Evolutionary conservation across 1,140 invertebrate species (phyloP).

Genomic region (Drosophila lini): DNA sequence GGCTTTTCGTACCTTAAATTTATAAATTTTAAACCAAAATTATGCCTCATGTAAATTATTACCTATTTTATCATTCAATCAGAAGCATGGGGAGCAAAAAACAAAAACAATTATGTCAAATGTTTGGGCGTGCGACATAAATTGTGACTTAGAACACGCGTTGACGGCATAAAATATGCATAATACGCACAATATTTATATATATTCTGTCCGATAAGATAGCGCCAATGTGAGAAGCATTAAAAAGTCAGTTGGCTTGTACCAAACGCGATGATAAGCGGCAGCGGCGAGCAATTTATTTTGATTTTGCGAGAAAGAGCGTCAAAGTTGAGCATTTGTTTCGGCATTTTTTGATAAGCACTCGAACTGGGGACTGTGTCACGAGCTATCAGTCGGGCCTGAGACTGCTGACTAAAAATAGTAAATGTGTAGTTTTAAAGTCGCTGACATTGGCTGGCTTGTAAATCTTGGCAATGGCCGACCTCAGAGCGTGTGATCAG

Average conservation of each 20-base stretch:
- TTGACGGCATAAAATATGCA: conserved; percentile 67
- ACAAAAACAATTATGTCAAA: conserved; percentile 24
- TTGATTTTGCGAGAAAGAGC: conserved; percentile 29
- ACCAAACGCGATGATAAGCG: conserved; percentile 49
- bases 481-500: conserved; percentile 13
- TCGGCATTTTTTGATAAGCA: conserved; percentile 29
- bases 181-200: conserved; percentile 46
- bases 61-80: not conserved
- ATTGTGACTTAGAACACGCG: conserved; percentile 30
- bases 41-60: not conserved
- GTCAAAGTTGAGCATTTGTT: conserved; percentile 10
- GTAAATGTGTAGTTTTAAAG: conserved; percentile 30
- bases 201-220: conserved; percentile 67
- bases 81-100: not conserved
- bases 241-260: conserved; percentile 47
- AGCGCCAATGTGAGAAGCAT: conserved; percentile 23
- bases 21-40: not conserved
- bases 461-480: conserved; percentile 22
- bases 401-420: conserved; percentile 47
- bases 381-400: conserved; percentile 34
- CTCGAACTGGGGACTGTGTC: conserved; percentile 26
- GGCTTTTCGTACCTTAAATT: no score
- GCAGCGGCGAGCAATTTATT: conserved; percentile 19
- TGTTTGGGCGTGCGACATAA: conserved; percentile 23
- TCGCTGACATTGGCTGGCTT: conserved; percentile 56